Base-by-base conservation (phyloP, 1,140 invertebrate species). In the Papilio aristodemus region DNA sequence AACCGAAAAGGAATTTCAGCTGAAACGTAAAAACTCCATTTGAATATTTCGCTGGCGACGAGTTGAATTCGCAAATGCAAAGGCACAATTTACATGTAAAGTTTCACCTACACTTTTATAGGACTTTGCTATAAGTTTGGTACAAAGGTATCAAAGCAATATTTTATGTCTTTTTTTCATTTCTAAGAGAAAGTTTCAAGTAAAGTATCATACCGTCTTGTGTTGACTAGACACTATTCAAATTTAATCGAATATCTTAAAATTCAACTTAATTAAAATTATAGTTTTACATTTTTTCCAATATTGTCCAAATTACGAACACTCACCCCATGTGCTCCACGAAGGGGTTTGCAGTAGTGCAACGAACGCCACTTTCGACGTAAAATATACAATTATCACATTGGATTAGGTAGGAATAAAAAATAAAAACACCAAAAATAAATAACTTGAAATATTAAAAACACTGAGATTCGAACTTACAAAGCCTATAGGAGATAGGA, bases 61-160 rank as follows among this genome's bases (percentile, higher is more conserved):
- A 54, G 9, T 54, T 54, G 17, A 54, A 54, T 54, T 54, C 46
- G 46, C 46, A 54, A 54, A 54, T 54, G 46, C 46, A 54, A 54
- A 54, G 10, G 19, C 17, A 25, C 46, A 54, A 54, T 54, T 54
- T 54, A 54, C 46, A 54, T 54, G 46, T 54, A 54, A 54, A 54
- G 46, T 54, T 54, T 54, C 19, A 54, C 46, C 46, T 54, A 54
- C 46, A 54, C 19, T 25, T 54, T 54, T 54, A 54, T 54, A 9
- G 46, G 46, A 54, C 46, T 54, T 54, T 54, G 46, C 17, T 54
- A 54, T 54, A 54, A 54, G 19, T 54, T 54, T 25, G 19, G 46
- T 25, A 19, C 19, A 54, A 54, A 54, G 17, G 46, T 54, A 25
- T 54, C 9, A 13, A 22, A 7, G 19, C 11, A 54, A 54, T 54